phyloP scores from a whole-genome alignment of 1,140 invertebrate genomes.

The Druon quercuslanigerum region DNA sequence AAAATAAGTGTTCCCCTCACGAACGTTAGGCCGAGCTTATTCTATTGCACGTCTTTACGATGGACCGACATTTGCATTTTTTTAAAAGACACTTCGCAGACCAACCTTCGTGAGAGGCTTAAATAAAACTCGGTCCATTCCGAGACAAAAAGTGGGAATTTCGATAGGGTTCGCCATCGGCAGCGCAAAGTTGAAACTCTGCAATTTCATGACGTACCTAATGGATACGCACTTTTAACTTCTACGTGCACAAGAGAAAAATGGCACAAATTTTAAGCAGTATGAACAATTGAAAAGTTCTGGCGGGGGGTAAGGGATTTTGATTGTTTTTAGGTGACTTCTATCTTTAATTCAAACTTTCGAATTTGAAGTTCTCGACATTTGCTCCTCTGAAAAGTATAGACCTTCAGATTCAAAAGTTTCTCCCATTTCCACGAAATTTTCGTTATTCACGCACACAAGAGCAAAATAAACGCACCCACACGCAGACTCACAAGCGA shows the following conservation, averaged over 20 bases:
- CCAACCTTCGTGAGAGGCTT: slow-evolving; percentile 3
- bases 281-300: no score
- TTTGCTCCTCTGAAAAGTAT: background rate
- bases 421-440: background rate
- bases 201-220: slow-evolving; percentile 3
- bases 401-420: background rate
- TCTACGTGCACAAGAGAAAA: background rate
- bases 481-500: slow-evolving; percentile 35
- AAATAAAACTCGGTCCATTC: background rate
- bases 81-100: slow-evolving; percentile 1
- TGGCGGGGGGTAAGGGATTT: no score
- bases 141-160: slow-evolving; percentile 3
- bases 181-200: slow-evolving; percentile 25
- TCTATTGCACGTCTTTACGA: background rate
- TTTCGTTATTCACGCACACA: slow-evolving; percentile 22
- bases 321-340: no score
- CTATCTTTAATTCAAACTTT: no score
- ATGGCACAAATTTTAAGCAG: no score
- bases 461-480: background rate
- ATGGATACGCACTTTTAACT: background rate
- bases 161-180: slow-evolving; percentile 20
- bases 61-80: slow-evolving; percentile 2
- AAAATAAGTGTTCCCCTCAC: slow-evolving; percentile 24
- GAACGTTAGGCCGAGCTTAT: background rate
- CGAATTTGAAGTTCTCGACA: no score